These are phyloP conservation scores for Papilio helenus DNA, from an alignment of 1,140 invertebrate species.

Conservation along the genomic window DNA sequence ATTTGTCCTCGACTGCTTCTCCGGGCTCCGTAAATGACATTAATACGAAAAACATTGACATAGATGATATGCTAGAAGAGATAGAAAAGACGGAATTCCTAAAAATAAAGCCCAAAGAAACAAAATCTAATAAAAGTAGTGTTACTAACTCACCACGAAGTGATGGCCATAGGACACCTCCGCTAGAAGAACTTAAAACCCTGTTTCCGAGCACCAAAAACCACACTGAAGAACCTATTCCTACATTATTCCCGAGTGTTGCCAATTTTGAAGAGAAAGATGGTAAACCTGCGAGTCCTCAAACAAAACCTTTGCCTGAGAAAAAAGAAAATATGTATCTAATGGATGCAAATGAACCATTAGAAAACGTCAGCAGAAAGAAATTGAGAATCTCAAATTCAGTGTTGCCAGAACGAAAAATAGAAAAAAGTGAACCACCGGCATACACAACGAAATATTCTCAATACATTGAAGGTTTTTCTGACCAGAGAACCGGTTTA, in stretches of 20 bases:
- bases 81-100: constrained; percentile 76
- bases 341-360: constrained; percentile 51
- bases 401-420: constrained; percentile 65
- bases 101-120: constrained; percentile 62
- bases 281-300: constrained; percentile 41
- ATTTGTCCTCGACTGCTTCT: constrained; percentile 47
- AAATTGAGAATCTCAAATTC: constrained; percentile 73
- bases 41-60: constrained; percentile 56
- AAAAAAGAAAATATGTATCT: constrained; percentile 72
- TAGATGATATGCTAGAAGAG: constrained; percentile 74
- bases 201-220: constrained; percentile 62
- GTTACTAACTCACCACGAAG: constrained; percentile 58
- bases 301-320: constrained; percentile 47
- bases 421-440: constrained; percentile 58
- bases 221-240: constrained; percentile 47
- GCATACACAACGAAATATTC: constrained; percentile 76
- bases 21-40: constrained; percentile 50
- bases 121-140: constrained; percentile 51
- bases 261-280: constrained; percentile 50
- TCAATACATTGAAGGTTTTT: constrained; percentile 72
- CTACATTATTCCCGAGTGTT: constrained; percentile 57
- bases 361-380: constrained; percentile 60
- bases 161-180: constrained; percentile 53
- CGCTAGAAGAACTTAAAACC: constrained; percentile 58
- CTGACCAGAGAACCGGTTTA: constrained; percentile 68